phyloP scores from a whole-genome alignment of 2,113 vertebrate species.

The Puntigrus tetrazona region DNA sequence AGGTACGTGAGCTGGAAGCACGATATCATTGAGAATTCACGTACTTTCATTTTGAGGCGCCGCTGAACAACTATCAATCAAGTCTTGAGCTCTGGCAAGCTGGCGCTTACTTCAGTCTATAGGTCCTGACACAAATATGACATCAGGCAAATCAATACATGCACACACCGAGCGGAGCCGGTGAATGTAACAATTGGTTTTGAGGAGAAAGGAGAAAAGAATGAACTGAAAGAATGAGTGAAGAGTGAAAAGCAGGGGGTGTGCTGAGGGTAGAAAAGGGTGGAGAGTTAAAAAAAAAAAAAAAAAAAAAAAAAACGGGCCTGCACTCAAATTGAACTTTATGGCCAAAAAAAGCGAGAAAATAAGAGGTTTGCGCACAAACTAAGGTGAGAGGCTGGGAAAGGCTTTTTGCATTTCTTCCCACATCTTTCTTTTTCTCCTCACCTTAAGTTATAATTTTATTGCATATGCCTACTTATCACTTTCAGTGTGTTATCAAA shows the following conservation, averaged over 20 bases:
- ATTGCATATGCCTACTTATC: background rate
- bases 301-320: too few species aligned
- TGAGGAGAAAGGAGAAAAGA: conserved; percentile 66
- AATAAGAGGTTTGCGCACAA: conserved; percentile 42
- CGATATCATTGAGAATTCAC: background rate
- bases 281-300: conserved; percentile 44
- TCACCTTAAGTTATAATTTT: background rate
- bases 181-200: conserved; percentile 60
- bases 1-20: background rate
- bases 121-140: conserved; percentile 53
- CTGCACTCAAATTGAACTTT: conserved; percentile 70
- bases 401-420: conserved; percentile 64
- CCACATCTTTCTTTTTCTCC: conserved; percentile 45
- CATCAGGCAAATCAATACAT: conserved; percentile 40
- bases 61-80: background rate
- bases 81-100: conserved; percentile 3
- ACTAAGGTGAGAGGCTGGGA: conserved; percentile 67
- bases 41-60: background rate
- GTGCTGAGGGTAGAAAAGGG: conserved; percentile 41
- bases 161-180: conserved; percentile 31
- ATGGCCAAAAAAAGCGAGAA: conserved; percentile 49
- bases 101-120: conserved; percentile 23
- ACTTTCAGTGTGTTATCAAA: background rate
- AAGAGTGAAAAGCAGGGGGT: conserved; percentile 70
- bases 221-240: conserved; percentile 74